Base-by-base conservation (phyloP, 2,113 vertebrate species). In the Malurus elegans region DNA sequence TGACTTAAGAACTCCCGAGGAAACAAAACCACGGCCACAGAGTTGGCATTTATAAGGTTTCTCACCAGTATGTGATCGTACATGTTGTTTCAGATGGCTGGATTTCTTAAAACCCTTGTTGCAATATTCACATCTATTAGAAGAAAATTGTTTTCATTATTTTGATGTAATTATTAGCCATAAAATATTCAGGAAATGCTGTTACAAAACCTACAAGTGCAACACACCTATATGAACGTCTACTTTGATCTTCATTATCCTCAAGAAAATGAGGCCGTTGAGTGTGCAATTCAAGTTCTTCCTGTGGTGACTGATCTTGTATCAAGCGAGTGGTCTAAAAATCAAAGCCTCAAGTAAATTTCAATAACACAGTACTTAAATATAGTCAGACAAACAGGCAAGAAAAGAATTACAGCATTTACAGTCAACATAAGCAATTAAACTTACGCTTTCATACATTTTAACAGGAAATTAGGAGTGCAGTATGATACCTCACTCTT, bases 91-190 rank as follows among this genome's bases (percentile, higher is more conserved):
- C 96, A 99, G 97, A 90, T 99, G 99, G 92, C 99, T 99, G 31
- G 99, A 99, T 96, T 99, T 99, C 97, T 99, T 99, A 92, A 99
- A 99, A 81, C 98, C 98, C 87, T 99, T 99, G 96, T 96, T 98
- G 97, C 99, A 99, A 93, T 99, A 99, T 48, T 64, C 98, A 94
- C 99, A 99, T 82, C 99, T 99, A 79, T 73, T 57, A 93, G 58
- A 92, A 90, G 28, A 88, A 73, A 74, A 80, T 24, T 19, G 20
- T 57, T 94, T 76, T 53, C 31, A 32, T 80, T 79, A 76, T 36
- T 47, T 88, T 54, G 8, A 62, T 23, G 15, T 24, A 73, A 34
- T 58, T 62, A 70, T 36, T 32, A 85, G 34, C 14, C 34, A 23
- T 17, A 53, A 81, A 29, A 64, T 25, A 70, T 9, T 34, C 5